A percentile compares a stretch with the other conserved stretches of the same genome.
Evolutionary conservation across 64 coral and sea anemone species (phyloP).

Genomic region (Stylophora pistillata): DNA sequence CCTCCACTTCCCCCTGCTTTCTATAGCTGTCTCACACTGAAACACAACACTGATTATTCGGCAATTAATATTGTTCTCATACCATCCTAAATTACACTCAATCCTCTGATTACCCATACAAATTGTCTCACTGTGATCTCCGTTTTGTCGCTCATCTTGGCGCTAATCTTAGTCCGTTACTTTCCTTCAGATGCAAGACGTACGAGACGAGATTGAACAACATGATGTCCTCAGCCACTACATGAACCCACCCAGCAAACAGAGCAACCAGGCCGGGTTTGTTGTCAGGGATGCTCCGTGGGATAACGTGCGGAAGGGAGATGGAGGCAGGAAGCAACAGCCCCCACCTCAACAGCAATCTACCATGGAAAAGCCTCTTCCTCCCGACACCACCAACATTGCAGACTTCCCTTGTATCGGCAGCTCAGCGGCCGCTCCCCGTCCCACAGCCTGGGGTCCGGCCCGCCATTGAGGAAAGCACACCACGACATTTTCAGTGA

Average conservation of each 20-base stretch:
- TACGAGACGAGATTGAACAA: constrained; percentile 76
- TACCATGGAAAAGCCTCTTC: constrained; percentile 35
- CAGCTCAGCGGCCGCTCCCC: constrained; percentile 54
- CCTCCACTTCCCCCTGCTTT: not conserved
- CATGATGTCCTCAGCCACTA: constrained; percentile 87
- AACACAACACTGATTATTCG: too few relatives aligned
- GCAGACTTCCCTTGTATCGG: constrained; percentile 94
- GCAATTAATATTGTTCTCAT: too few relatives aligned
- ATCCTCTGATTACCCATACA: too few relatives aligned
- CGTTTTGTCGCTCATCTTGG: too few relatives aligned
- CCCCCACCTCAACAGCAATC: not conserved
- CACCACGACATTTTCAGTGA: not conserved
- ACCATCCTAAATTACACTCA: too few relatives aligned
- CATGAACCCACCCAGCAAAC: constrained; percentile 92
- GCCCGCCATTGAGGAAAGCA: not conserved
- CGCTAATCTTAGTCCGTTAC: not conserved
- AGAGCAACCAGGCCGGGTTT: constrained; percentile 54
- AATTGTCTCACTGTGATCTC: too few relatives aligned
- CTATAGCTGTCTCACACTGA: not conserved
- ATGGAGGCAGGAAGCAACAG: not conserved
- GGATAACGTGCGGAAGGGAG: constrained; percentile 43
- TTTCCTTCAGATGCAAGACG: constrained; percentile 82
- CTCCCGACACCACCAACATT: constrained; percentile 83
- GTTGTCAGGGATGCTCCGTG: constrained; percentile 97
- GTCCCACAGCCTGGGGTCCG: constrained; percentile 75